These are phyloP conservation scores for Podarcis muralis DNA, from an alignment of 2,113 vertebrate species.

Conservation along the genomic window DNA sequence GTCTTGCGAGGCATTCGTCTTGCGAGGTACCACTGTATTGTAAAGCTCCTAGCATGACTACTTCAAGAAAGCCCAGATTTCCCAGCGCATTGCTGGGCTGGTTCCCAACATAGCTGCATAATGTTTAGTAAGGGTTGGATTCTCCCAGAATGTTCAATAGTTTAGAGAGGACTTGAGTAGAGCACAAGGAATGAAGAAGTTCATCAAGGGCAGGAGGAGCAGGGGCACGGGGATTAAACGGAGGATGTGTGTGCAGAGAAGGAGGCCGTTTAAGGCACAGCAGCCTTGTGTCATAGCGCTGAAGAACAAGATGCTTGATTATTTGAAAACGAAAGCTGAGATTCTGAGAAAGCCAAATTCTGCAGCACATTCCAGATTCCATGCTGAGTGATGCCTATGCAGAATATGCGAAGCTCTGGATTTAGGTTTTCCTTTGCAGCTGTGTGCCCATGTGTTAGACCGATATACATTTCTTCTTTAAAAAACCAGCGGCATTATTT, in stretches of 20 bases:
- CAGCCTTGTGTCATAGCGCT: not conserved
- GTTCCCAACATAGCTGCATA: not conserved
- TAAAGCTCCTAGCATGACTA: not conserved
- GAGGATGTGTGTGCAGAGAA: not conserved
- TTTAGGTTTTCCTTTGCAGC: constrained; percentile 19
- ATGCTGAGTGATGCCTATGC: constrained; percentile 24
- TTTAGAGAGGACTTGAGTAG: not conserved
- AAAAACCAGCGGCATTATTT: not conserved
- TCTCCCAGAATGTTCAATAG: not conserved
- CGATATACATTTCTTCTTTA: constrained; percentile 17
- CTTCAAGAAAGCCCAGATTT: not conserved
- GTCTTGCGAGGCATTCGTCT: too few species aligned
- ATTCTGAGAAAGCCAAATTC: constrained; percentile 32
- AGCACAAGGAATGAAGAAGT: not conserved
- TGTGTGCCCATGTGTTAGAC: constrained; percentile 24
- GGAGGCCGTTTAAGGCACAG: not conserved
- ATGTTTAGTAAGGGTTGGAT: not conserved
- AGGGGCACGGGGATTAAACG: not conserved
- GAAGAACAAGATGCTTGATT: not conserved
- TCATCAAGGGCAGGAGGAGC: not conserved
- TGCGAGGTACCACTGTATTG: too few species aligned
- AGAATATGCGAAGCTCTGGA: constrained; percentile 29
- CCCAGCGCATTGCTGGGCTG: not conserved
- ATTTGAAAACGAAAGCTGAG: constrained; percentile 17
- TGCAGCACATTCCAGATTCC: constrained; percentile 26